Percentiles rank a stretch among this genome's conserved stretches.
These are phyloP conservation scores for Heliothis virescens DNA, from an alignment of 1,140 invertebrate genomes.

Conservation along the genomic window DNA sequence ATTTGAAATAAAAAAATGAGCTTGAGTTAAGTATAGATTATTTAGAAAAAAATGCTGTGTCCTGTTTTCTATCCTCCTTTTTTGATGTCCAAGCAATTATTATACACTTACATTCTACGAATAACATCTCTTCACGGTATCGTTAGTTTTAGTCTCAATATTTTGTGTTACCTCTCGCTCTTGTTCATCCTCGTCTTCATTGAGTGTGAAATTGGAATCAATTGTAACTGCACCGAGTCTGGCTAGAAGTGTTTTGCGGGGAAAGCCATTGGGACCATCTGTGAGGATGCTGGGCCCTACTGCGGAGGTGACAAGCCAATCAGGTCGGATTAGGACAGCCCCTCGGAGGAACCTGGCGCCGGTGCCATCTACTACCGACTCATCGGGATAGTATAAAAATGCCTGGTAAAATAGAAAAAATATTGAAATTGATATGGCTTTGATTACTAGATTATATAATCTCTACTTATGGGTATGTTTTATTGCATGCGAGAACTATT, in stretches of 20 bases:
- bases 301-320: conserved; percentile 71
- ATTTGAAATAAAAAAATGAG: too few species aligned
- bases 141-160: background rate
- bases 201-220: conserved; percentile 70
- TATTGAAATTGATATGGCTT: background rate
- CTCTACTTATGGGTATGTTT: too few species aligned
- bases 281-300: conserved; percentile 57
- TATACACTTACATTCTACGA: background rate
- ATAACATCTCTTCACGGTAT: too few species aligned
- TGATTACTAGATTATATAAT: too few species aligned
- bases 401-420: conserved; percentile 62
- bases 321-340: conserved; percentile 69
- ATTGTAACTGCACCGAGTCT: conserved; percentile 69
- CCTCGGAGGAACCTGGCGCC: conserved; percentile 64
- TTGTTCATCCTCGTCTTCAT: conserved; percentile 81
- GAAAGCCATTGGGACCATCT: conserved; percentile 61
- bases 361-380: conserved; percentile 60
- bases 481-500: too few species aligned
- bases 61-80: too few species aligned
- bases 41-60: too few species aligned
- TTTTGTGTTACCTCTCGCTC: conserved; percentile 70
- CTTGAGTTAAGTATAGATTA: too few species aligned
- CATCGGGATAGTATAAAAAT: conserved; percentile 74
- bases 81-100: too few species aligned
- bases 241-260: conserved; percentile 73